phyloP scores from a whole-genome alignment of 2,113 vertebrate species.

The Colossoma macropomum region DNA sequence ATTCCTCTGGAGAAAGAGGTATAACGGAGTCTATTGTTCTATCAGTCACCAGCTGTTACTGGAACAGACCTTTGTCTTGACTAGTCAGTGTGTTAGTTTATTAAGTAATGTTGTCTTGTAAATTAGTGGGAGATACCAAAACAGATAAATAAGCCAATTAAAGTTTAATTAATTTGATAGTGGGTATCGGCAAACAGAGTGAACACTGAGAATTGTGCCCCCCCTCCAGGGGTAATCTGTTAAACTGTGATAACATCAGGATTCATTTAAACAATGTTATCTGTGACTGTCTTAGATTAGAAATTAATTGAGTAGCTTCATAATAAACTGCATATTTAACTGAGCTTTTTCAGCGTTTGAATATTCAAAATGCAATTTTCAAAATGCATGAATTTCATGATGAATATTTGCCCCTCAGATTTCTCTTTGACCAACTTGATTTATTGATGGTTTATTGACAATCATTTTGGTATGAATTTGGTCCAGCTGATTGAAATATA shows the following conservation, averaged over 20 bases:
- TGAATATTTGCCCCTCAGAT: neutral
- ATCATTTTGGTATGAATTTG: neutral
- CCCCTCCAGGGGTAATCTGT: neutral
- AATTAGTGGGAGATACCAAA: constrained; percentile 32
- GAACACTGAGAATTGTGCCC: neutral
- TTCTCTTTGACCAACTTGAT: neutral
- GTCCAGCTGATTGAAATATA: too few species aligned
- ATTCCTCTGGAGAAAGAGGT: constrained; percentile 7
- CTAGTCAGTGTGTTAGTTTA: constrained; percentile 35
- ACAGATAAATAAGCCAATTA: constrained; percentile 47
- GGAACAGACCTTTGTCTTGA: constrained; percentile 31
- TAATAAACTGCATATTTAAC: neutral
- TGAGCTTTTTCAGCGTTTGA: neutral
- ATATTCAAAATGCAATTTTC: neutral
- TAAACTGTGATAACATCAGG: constrained; percentile 17
- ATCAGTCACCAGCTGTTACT: constrained; percentile 4
- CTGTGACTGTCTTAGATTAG: neutral
- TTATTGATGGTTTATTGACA: neutral
- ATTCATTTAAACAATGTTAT: constrained; percentile 9
- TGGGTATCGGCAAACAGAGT: constrained; percentile 31
- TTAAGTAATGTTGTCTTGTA: constrained; percentile 23
- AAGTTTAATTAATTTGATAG: constrained; percentile 50
- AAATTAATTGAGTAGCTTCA: neutral
- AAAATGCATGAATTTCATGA: neutral
- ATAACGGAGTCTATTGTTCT: constrained; percentile 3